Conservation (phyloP, 2,888 invertebrate genomes). For the Ornithoptera alexandrae region DNA sequence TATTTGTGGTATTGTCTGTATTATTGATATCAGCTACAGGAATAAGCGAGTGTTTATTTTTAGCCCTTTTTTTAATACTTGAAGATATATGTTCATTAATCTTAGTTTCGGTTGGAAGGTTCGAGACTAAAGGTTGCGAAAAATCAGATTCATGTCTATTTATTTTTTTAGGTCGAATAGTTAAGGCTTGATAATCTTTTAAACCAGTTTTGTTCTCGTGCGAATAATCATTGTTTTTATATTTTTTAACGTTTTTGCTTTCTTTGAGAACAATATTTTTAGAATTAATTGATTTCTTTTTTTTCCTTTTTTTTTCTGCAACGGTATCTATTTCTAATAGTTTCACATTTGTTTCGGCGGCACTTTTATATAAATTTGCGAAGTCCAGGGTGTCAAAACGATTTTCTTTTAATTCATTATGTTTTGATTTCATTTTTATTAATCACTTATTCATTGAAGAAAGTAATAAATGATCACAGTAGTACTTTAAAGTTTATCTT, state of each 20-base stretch:
- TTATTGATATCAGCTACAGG: too few species aligned
- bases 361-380: constrained; percentile 55
- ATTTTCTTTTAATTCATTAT: constrained; percentile 41
- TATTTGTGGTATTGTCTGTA: constrained; percentile 40
- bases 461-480: background rate
- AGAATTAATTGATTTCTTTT: too few species aligned
- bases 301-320: too few species aligned
- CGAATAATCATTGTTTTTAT: constrained; percentile 40
- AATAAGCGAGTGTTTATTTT: constrained; percentile 22
- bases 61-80: constrained; percentile 29
- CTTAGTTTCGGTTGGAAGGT: too few species aligned
- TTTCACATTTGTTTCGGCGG: constrained; percentile 47
- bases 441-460: background rate
- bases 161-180: too few species aligned
- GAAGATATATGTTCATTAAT: constrained; percentile 3
- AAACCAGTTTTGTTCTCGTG: constrained; percentile 34
- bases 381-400: constrained; percentile 50
- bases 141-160: too few species aligned
- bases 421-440: constrained; percentile 50
- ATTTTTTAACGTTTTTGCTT: constrained; percentile 36
- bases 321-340: constrained; percentile 37
- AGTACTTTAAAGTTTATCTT: background rate
- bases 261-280: too few species aligned
- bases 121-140: too few species aligned
- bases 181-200: too few species aligned